Percentiles rank a stretch among this genome's conserved stretches.
phyloP scores from a whole-genome alignment of 2,797 vertebrate genomes.

The Aeoliscus strigatus region DNA sequence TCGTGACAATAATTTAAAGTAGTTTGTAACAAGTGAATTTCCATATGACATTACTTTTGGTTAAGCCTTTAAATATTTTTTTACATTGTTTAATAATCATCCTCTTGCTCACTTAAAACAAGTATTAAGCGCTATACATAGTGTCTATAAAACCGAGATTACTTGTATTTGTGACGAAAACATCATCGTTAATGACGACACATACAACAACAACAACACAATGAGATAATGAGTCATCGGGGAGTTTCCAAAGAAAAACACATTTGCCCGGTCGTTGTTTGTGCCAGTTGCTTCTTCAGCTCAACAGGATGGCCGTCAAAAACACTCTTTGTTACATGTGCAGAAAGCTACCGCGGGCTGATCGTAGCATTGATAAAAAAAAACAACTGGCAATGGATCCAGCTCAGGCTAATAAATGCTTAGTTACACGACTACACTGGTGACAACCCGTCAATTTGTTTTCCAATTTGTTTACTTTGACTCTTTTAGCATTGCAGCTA shows the following conservation, averaged over 20 bases:
- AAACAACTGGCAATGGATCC: too few species aligned
- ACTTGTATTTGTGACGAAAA: not conserved
- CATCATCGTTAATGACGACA: conserved; percentile 1
- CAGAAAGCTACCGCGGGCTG: not conserved
- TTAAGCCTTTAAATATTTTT: not conserved
- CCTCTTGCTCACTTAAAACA: too few species aligned
- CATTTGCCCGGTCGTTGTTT: too few species aligned
- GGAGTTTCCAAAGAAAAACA: conserved; percentile 25
- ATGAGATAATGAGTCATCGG: conserved; percentile 41
- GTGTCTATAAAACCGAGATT: not conserved
- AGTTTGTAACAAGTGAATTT: too few species aligned
- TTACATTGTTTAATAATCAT: too few species aligned
- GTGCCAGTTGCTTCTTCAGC: not conserved
- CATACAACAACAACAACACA: conserved; percentile 20
- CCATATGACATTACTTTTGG: not conserved
- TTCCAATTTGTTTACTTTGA: not conserved
- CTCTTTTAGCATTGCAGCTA: conserved; percentile 44
- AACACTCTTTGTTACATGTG: not conserved
- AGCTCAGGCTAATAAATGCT: too few species aligned
- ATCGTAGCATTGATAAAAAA: too few species aligned
- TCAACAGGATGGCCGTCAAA: not conserved
- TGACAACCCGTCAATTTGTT: too few species aligned
- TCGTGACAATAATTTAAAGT: too few species aligned
- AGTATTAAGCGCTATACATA: not conserved
- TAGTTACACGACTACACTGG: too few species aligned